Evolutionary conservation across 2,797 vertebrate genomes (phyloP), one percentile per base, ranked within the genome.

Genomic region (Anas bahamensis): DNA sequence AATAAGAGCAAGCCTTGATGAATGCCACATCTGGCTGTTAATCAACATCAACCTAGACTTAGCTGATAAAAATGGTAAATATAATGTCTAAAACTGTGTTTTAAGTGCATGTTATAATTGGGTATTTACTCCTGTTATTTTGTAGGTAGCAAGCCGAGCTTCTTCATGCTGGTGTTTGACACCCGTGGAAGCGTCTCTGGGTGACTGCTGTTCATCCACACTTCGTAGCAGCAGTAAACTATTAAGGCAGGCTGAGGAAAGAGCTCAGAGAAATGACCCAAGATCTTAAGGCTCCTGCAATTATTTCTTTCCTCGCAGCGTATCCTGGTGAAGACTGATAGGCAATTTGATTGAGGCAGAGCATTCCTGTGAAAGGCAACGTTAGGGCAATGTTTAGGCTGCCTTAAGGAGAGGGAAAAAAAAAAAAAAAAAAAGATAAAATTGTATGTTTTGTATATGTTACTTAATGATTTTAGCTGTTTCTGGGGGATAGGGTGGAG

Each of bases 131-230:
- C 13, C 53, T 39, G 41, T 26, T 53, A 6, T 41, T 81, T 48
- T 74, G 57, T 35, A 41, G 31, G 37, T 66, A 2, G 6, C 39
- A 11, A 81, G 31, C 31, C 0, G 4, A 53, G 39, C 24, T 61
- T 39, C 41, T 56, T n/a, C 46, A 2, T 28, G 2, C 42, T 59
- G 1, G 1, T n/a, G 21, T 77, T 57, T 66, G 52, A 17, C 10
- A 5, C 0, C 7, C 4, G 7, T 35, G 48, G 72, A 37, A 75
- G 48, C 17, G 19, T 46, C 61, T 35, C 21, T 29, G 44, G 39
- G 11, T 66, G 48, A 7, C 23, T 39, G 52, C 31, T 37, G 57
- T 7, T n/a, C 4, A 2, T 23, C 70, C 1, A 1, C 7, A 0
- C 26, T 56, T 74, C 10, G 2, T 4, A 37, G 18, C 59, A 48